phyloP scores from a whole-genome alignment of 2,113 vertebrate genomes.

The Microcebus jonahi region DNA sequence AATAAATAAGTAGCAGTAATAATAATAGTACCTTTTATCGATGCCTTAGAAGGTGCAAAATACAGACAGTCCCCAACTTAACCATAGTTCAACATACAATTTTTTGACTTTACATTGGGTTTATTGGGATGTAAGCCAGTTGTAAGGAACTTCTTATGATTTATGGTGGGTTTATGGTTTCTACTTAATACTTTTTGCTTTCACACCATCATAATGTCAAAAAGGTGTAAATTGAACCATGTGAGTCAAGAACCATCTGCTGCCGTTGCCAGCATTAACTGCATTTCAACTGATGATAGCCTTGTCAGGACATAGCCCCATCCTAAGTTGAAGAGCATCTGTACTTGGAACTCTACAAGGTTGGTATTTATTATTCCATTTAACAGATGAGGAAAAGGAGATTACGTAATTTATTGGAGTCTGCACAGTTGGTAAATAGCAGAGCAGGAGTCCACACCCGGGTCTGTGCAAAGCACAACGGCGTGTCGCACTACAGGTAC shows the following conservation, averaged over 20 bases:
- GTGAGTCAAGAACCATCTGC: not conserved
- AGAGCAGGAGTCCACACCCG: not conserved
- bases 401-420: not conserved
- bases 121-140: not conserved
- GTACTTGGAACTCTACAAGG: not conserved
- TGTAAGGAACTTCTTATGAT: not conserved
- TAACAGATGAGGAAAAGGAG: not conserved
- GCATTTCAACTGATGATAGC: not conserved
- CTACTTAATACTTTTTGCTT: not conserved
- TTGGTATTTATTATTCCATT: not conserved
- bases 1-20: not conserved
- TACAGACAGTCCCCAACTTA: not conserved
- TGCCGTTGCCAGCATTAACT: not conserved
- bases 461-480: not conserved
- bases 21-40: not conserved
- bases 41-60: not conserved
- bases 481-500: fast-evolving
- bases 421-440: not conserved
- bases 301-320: not conserved
- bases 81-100: not conserved
- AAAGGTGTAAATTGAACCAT: not conserved
- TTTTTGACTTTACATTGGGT: not conserved
- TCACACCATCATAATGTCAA: not conserved
- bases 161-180: not conserved
- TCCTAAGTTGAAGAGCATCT: not conserved